phyloP scores from a whole-genome alignment of 2,888 invertebrate species.

The Drosophila histrio region DNA sequence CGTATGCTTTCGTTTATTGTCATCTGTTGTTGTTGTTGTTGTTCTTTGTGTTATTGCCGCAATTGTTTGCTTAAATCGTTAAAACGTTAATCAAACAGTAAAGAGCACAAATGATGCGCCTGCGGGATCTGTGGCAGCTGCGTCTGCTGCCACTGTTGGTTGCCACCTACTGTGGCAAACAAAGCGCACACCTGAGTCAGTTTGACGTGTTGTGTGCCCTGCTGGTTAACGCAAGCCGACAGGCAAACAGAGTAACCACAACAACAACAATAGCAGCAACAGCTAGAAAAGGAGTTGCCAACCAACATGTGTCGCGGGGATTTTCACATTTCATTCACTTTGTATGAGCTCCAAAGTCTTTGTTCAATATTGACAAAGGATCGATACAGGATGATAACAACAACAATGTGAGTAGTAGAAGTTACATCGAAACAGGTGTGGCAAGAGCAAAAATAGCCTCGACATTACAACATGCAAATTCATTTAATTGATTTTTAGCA shows the following conservation, averaged over 20 bases:
- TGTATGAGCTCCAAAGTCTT: constrained; percentile 34
- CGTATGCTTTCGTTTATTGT: constrained; percentile 21
- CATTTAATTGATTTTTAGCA: constrained; percentile 71
- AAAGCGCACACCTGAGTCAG: constrained; percentile 60
- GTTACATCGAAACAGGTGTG: neutral
- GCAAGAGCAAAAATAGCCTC: constrained; percentile 11
- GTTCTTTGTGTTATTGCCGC: constrained; percentile 53
- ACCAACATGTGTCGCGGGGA: constrained; percentile 26
- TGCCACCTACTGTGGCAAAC: constrained; percentile 52
- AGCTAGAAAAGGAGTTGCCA: constrained; percentile 10
- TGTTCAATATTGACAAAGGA: constrained; percentile 29
- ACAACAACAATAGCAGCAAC: constrained; percentile 15
- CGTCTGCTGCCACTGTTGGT: constrained; percentile 9
- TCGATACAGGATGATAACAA: constrained; percentile 17
- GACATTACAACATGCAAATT: constrained; percentile 62
- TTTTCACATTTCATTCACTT: constrained; percentile 49
- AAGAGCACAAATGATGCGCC: constrained; percentile 74
- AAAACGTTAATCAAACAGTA: constrained; percentile 77
- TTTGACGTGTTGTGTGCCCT: constrained; percentile 48
- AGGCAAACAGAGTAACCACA: constrained; percentile 38
- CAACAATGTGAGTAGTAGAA: constrained; percentile 13
- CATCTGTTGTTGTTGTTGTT: constrained; percentile 37
- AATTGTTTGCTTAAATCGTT: constrained; percentile 79
- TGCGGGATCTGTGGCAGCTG: constrained; percentile 28
- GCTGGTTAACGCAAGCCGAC: constrained; percentile 66